Percentiles rank a stretch among this genome's conserved stretches.
These are phyloP conservation scores for Beaufortia kweichowensis DNA, from an alignment of 2,113 vertebrate genomes.

Conservation along the genomic window DNA sequence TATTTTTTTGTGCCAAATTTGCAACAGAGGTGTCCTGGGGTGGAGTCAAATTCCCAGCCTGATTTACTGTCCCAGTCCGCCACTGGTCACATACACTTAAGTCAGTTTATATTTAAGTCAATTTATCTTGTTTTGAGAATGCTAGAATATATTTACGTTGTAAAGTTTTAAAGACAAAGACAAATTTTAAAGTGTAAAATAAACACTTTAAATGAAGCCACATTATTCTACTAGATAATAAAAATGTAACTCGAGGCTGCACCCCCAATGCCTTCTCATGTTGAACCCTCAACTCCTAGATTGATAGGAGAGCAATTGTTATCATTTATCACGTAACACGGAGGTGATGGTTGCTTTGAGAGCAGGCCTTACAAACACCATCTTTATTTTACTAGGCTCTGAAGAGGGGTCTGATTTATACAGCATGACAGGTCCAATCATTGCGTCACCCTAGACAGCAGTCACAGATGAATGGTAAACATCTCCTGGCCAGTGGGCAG, in stretches of 20 bases:
- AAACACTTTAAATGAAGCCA: neutral
- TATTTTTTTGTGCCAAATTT: no score
- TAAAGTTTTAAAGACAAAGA: no score
- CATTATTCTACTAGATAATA: neutral
- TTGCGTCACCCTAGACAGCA: constrained; percentile 26
- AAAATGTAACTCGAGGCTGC: neutral
- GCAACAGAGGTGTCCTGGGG: no score
- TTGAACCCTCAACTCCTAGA: neutral
- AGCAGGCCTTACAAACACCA: constrained; percentile 17
- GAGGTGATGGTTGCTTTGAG: constrained; percentile 11
- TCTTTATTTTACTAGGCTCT: constrained; percentile 16
- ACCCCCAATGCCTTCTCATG: neutral
- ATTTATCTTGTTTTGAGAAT: no score
- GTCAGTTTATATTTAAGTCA: no score
- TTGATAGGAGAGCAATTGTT: constrained; percentile 14
- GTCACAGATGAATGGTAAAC: constrained; percentile 42
- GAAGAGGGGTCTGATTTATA: constrained; percentile 47
- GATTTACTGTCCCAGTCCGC: no score
- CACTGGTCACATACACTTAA: no score
- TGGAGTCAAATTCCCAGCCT: no score
- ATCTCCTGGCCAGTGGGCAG: constrained; percentile 39
- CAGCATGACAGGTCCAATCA: constrained; percentile 43
- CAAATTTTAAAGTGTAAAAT: neutral
- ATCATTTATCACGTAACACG: neutral
- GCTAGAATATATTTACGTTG: no score